These are phyloP conservation scores for Ptychoptera contaminata DNA, from an alignment of 2,888 invertebrate genomes.

Conservation along the genomic window DNA sequence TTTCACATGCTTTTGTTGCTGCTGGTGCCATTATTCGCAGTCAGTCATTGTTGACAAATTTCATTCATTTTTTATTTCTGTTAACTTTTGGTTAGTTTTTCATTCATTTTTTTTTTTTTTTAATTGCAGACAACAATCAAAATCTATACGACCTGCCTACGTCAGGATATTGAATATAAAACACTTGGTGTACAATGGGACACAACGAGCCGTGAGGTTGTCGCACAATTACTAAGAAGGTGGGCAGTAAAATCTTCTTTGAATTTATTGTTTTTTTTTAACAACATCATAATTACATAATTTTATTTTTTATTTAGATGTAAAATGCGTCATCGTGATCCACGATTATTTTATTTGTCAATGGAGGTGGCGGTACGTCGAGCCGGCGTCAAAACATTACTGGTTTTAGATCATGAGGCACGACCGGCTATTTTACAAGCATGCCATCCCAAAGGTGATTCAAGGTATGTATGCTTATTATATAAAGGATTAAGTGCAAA, in stretches of 20 bases:
- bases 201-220: conserved; percentile 76
- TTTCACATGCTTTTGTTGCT: too few relatives aligned
- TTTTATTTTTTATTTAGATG: conserved; percentile 19
- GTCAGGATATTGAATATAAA: conserved; percentile 91
- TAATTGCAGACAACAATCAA: conserved; percentile 72
- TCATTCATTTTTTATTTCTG: too few relatives aligned
- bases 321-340: conserved; percentile 83
- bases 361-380: conserved; percentile 86
- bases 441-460: conserved; percentile 87
- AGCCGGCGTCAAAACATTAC: conserved; percentile 64
- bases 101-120: conserved; percentile 12
- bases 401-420: conserved; percentile 75
- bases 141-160: conserved; percentile 75
- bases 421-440: conserved; percentile 82
- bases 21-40: too few relatives aligned
- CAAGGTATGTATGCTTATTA: conserved; percentile 43
- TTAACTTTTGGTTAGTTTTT: too few relatives aligned
- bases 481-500: too few relatives aligned
- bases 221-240: conserved; percentile 69
- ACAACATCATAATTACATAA: background rate
- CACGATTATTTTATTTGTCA: conserved; percentile 80
- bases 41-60: too few relatives aligned
- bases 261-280: background rate
- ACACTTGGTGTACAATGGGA: conserved; percentile 80
- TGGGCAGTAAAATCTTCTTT: conserved; percentile 30